Base-by-base conservation (phyloP, 2,888 invertebrate genomes). In the Cosmopolites sordidus region DNA sequence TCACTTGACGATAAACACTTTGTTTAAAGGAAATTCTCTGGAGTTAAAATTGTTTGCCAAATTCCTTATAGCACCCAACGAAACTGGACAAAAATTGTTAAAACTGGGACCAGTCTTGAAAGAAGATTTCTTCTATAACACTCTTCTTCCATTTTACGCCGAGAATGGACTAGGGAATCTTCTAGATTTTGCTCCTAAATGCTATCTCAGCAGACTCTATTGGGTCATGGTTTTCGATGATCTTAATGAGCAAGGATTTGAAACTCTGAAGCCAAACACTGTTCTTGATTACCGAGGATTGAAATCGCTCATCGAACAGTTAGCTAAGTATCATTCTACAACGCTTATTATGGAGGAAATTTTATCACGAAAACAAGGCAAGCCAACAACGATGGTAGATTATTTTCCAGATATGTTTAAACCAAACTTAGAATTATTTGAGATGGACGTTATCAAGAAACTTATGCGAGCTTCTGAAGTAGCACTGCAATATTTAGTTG, bases 181-280 rank as follows among this genome's bases (percentile, higher is more conserved):
- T 29, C 43, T 48, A 12, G 58, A 59, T 30, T 62, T 62, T 40
- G 69, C 75, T 0, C 66, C 75, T 1, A 47, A 60, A 18, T 75
- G 72, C 60, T 72, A 69, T 56, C 59, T 70, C 2, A 61, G 64
- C 1, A 68, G 70, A 22, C 54, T 62, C 1, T 61, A 63, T 16
- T 62, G 73, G 42, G 48, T 69, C 5, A 52, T 75, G 3, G 64
- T 76, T 2, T 67, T 76, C 15, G 75, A 76, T 54, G 71, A 76
- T 44, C 58, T 75, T 11, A 41, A 55, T 40, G n/a, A 43, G 15
- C 1, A 50, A 53, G 45, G 57, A 22, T 65, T 52, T 45, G 38
- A 17, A 9, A 18, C 40, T 5, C n/a, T 57, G 27, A 27, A 50
- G 2, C 43, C 54, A 6, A 39, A 46, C 17, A 30, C 14, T 4